phyloP scores from a whole-genome alignment of 2,888 invertebrate genomes.

The Clivina fossor region DNA sequence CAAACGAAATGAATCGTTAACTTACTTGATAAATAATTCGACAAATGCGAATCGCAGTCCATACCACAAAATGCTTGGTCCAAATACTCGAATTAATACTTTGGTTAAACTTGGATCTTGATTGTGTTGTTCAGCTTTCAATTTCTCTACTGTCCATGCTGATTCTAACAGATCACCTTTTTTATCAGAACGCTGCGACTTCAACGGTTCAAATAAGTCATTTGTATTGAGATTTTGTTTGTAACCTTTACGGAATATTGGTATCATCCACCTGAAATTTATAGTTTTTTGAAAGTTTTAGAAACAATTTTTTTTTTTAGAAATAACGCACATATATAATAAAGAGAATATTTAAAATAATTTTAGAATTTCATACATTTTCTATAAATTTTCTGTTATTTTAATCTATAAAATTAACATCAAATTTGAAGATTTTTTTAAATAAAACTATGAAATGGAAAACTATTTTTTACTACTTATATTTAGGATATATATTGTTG shows the following conservation, averaged over 20 bases:
- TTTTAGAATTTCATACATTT: no score
- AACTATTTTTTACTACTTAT: background rate
- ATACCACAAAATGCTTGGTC: constrained; percentile 18
- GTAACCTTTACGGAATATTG: constrained; percentile 22
- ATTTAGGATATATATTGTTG: background rate
- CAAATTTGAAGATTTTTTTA: no score
- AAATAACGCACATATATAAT: no score
- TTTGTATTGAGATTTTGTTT: constrained; percentile 2
- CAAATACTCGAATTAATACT: constrained; percentile 23
- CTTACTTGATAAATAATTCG: constrained; percentile 19
- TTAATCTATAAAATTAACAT: no score
- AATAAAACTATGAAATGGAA: background rate
- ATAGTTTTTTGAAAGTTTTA: no score
- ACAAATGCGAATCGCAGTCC: constrained; percentile 28
- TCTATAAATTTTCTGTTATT: no score
- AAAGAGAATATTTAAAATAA: no score
- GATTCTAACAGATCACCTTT: constrained; percentile 21
- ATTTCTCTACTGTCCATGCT: constrained; percentile 18
- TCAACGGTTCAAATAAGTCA: constrained; percentile 19
- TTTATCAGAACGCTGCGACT: constrained; percentile 23
- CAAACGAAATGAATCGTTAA: no score
- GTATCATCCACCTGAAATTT: constrained; percentile 29
- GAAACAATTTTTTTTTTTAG: no score
- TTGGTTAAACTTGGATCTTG: constrained; percentile 21
- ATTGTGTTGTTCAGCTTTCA: background rate